Percentiles rank a stretch among this genome's conserved stretches.
These are phyloP conservation scores for Dorcus parallelipipedus DNA, from an alignment of 2,888 invertebrate species.

Conservation along the genomic window DNA sequence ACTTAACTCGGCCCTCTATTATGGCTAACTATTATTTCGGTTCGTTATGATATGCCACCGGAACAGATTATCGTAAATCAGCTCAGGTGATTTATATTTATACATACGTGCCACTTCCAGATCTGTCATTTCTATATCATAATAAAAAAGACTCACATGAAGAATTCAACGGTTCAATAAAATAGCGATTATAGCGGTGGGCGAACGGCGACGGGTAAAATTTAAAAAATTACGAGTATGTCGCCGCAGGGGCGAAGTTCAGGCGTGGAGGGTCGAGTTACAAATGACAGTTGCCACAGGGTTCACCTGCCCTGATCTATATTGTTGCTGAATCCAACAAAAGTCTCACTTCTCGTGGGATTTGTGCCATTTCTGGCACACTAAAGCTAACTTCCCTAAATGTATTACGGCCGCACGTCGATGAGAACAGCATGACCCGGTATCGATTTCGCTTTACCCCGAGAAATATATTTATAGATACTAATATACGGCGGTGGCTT, in stretches of 20 bases:
- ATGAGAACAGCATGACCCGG: neutral
- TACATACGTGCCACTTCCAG: no score
- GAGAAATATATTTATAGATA: neutral
- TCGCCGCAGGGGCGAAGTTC: slow-evolving; percentile 4
- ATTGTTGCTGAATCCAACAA: slow-evolving; percentile 14
- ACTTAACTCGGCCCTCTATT: slow-evolving; percentile 2
- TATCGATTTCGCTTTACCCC: neutral
- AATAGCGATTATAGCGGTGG: no score
- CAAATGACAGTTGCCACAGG: slow-evolving; percentile 19
- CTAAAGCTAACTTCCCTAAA: neutral
- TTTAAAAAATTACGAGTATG: slow-evolving; percentile 9
- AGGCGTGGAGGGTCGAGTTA: slow-evolving; percentile 8
- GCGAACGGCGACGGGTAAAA: no score
- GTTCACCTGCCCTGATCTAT: slow-evolving; percentile 20
- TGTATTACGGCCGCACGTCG: neutral
- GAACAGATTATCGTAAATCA: no score
- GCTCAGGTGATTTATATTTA: no score
- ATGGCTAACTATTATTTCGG: neutral
- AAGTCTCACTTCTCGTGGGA: slow-evolving; percentile 9
- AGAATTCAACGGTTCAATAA: no score
- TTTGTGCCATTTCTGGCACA: slow-evolving; percentile 1
- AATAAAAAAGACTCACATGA: no score
- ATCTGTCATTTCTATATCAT: no score
- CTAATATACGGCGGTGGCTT: no score
- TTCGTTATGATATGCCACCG: neutral